Base-by-base conservation (phyloP, 2,797 vertebrate genomes). In the Acestrorhynchus altus region DNA sequence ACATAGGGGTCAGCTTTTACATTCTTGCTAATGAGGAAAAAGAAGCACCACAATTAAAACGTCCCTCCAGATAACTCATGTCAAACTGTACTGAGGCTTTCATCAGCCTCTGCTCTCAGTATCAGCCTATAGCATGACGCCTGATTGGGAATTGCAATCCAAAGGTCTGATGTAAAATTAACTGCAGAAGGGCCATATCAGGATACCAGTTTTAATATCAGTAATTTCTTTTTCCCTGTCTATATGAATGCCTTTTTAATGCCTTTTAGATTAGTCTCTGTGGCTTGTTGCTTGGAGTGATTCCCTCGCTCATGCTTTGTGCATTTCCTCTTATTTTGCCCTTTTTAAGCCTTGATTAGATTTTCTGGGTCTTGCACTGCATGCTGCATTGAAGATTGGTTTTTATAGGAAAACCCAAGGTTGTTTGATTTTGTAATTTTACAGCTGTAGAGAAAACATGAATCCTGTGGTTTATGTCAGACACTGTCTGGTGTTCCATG, bases 91-190 rank as follows among this genome's bases (percentile, higher is more conserved):
- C 68, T 24, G 49, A 57, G 26, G 78, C 69, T 77, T 82, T 83
- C 77, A 77, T 80, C 69, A 79, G 72, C 13, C 52, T 52, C 20
- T 46, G 57, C 35, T 67, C 49, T 77, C 59, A 76, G 68, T 28
- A n/a, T 35, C 40, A 28, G 61, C 54, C 11, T 51, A 71, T 74
- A 18, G 16, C 16, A 59, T 49, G 46, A 40, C 66, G 52, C n/a
- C 60, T 65, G 42, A 79, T 76, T 46, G 79, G 63, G 39, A 47
- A 72, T 71, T 68, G 40, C 6, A 31, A 16, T 83, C 59, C 52
- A 47, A 52, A 71, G 54, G 71, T 71, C 54, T 68, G 26, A 77
- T 78, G 74, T 59, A 65, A 80, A 72, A 83, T 82, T 35, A 76
- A 72, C 70, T 46, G 31, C 57, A 81, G 60, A 26, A 72, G 39